Evolutionary conservation across 2,113 vertebrate genomes (phyloP).

Genomic region (Bostrychus sinensis): DNA sequence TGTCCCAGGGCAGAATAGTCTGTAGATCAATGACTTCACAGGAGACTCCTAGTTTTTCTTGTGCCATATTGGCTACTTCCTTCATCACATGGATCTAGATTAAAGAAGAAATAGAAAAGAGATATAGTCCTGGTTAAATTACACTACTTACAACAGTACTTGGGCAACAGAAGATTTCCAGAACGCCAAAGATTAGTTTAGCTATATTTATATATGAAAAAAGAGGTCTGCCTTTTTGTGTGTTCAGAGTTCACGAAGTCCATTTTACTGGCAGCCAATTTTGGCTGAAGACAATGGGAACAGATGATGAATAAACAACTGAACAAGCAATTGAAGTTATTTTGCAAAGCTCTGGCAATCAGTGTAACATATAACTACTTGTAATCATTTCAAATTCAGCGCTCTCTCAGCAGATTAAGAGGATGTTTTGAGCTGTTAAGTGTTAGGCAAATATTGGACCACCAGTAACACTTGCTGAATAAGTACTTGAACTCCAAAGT

Average conservation of each 20-base stretch:
- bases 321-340: slow-evolving; percentile 5
- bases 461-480: slow-evolving; percentile 15
- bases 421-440: too few species aligned
- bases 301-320: slow-evolving; percentile 12
- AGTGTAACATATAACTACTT: slow-evolving; percentile 19
- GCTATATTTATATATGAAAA: neutral
- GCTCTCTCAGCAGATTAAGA: too few species aligned
- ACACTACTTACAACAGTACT: neutral
- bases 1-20: slow-evolving; percentile 96
- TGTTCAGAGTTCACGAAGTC: slow-evolving; percentile 17
- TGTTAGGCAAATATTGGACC: neutral
- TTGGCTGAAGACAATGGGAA: slow-evolving; percentile 9
- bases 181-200: neutral
- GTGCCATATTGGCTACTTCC: slow-evolving; percentile 93
- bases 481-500: slow-evolving; percentile 9
- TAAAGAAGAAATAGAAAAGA: neutral
- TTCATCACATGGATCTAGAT: slow-evolving; percentile 92
- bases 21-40: slow-evolving; percentile 96
- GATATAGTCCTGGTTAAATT: neutral
- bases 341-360: slow-evolving; percentile 1
- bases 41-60: slow-evolving; percentile 96
- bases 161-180: neutral
- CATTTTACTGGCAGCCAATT: slow-evolving; percentile 13
- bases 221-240: too few species aligned
- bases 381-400: neutral